These are phyloP conservation scores for Tetrao urogallus DNA, from an alignment of 2,113 vertebrate species.

Conservation along the genomic window DNA sequence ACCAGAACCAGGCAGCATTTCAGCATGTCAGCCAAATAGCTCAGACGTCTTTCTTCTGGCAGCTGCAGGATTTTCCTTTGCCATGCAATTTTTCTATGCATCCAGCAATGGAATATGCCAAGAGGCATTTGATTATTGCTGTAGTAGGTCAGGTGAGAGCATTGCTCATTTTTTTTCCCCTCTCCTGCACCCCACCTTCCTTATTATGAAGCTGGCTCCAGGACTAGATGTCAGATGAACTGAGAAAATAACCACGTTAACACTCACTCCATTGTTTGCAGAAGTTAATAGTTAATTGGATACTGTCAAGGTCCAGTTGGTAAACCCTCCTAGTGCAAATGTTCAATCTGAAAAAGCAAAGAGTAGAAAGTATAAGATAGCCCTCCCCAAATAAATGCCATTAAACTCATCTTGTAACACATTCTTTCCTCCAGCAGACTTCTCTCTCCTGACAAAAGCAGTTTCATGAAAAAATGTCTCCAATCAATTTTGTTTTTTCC, in stretches of 20 bases:
- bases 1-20: background rate
- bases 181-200: background rate
- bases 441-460: conserved; percentile 35
- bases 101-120: background rate
- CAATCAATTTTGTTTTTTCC: background rate
- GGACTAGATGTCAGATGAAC: background rate
- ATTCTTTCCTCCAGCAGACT: background rate
- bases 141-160: background rate
- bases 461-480: conserved; percentile 30
- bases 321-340: background rate
- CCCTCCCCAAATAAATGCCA: background rate
- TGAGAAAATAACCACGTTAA: background rate
- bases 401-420: background rate
- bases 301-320: background rate
- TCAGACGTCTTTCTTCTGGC: background rate
- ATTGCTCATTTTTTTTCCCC: background rate
- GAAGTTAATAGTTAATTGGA: conserved; percentile 12
- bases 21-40: background rate
- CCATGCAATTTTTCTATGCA: background rate
- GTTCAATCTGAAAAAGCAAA: background rate
- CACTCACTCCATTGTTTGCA: background rate
- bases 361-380: background rate
- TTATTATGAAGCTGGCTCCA: background rate
- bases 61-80: background rate
- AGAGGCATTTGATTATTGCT: background rate